A percentile compares a stretch with the other conserved stretches of the same genome.
phyloP scores from a whole-genome alignment of 2,888 invertebrate genomes.

The Cryptocheilus praepositus region DNA sequence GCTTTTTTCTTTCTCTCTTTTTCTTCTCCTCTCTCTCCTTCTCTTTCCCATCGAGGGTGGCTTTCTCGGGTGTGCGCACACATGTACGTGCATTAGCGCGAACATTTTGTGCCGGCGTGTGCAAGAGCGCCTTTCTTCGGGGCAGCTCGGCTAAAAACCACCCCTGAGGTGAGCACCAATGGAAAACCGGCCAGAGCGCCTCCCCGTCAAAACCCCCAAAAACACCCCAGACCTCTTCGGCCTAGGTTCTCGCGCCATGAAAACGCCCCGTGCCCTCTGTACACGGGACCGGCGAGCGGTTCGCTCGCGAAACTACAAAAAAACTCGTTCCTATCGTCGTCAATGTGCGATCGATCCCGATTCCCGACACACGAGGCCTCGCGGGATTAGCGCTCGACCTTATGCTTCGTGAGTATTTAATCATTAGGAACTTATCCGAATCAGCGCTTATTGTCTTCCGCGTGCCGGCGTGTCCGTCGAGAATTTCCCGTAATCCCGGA shows the following conservation, averaged over 20 bases:
- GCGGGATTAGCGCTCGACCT: neutral
- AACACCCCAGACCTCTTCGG: conserved; percentile 30
- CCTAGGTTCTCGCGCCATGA: conserved; percentile 46
- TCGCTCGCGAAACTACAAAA: too few relatives aligned
- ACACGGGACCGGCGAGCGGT: too few relatives aligned
- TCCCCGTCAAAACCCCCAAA: conserved; percentile 38
- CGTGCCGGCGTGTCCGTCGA: too few relatives aligned
- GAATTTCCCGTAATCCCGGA: too few relatives aligned
- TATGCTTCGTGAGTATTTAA: too few relatives aligned
- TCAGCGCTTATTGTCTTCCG: too few relatives aligned
- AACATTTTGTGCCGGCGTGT: conserved; percentile 11
- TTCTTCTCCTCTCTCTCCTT: conserved; percentile 17
- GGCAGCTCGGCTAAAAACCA: conserved; percentile 70
- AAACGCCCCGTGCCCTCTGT: conserved; percentile 28
- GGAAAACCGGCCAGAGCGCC: conserved; percentile 56
- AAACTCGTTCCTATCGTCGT: too few relatives aligned
- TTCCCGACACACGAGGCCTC: neutral
- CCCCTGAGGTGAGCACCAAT: conserved; percentile 71
- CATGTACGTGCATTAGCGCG: conserved; percentile 40
- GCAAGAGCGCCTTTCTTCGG: conserved; percentile 63
- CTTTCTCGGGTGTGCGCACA: conserved; percentile 37
- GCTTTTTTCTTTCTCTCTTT: conserved; percentile 46
- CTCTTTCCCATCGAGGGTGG: conserved; percentile 50
- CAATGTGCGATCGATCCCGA: neutral
- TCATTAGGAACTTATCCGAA: too few relatives aligned